phyloP scores from a whole-genome alignment of 2,113 vertebrate genomes.

The Buteo buteo region DNA sequence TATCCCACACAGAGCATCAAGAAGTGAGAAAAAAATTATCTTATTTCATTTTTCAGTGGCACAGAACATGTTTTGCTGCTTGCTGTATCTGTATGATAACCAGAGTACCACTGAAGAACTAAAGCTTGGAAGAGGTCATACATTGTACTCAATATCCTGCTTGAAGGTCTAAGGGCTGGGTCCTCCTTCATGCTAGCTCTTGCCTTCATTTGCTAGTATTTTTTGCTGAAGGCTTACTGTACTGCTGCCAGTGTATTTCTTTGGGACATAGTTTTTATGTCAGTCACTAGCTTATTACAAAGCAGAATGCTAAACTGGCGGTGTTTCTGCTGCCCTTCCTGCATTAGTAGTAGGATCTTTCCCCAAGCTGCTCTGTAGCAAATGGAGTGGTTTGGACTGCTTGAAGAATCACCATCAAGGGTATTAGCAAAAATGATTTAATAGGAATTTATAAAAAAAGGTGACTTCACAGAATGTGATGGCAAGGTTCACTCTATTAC shows the following conservation, averaged over 20 bases:
- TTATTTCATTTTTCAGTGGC: neutral
- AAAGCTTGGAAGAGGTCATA: neutral
- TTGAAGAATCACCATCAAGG: too few species aligned
- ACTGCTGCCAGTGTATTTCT: neutral
- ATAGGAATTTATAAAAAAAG: too few species aligned
- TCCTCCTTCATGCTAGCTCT: neutral
- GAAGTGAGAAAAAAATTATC: neutral
- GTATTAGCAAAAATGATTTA: too few species aligned
- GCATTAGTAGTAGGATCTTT: neutral
- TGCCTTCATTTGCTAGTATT: neutral
- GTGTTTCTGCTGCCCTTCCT: neutral
- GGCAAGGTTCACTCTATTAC: too few species aligned
- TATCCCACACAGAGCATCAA: neutral
- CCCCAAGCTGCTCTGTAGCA: neutral
- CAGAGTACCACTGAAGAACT: accelerated
- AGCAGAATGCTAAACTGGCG: neutral
- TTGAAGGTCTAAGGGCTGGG: neutral
- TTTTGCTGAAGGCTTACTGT: neutral
- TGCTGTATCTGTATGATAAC: neutral
- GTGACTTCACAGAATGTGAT: too few species aligned
- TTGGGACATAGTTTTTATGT: neutral
- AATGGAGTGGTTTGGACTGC: too few species aligned
- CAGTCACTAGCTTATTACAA: neutral
- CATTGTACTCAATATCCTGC: accelerated
- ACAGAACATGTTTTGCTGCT: accelerated